Base-by-base conservation (phyloP, 2,888 invertebrate species). In the Sclerodermus sp. region DNA sequence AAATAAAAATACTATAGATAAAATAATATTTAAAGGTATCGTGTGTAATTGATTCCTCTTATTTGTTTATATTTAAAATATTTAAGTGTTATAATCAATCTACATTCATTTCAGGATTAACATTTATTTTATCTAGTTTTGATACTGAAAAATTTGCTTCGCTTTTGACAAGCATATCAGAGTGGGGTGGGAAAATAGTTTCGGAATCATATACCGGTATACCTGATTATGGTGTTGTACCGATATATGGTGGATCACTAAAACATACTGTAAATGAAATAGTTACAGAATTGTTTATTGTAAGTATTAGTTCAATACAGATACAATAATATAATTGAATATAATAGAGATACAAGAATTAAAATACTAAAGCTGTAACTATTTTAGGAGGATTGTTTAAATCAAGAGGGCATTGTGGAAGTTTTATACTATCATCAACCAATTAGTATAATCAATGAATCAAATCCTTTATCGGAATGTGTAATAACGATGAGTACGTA, bases 401-500 rank as follows among this genome's bases (percentile, higher is more conserved):
- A 83, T 32, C 81, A 82, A 47, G 81, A 82, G 66, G 80, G 81
- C 68, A 58, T 89, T 1, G 74, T 88, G 0, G 82, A 85, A 0
- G 75, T 88, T 6, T 79, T 84, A 60, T 91, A 91, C 78, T 92
- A 87, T 72, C 91, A 92, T 71, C 80, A 82, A 14, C 89, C 90
- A 0, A 80, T 89, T 40, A 82, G 82, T 0, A 66, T 83, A 18
- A 77, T 80, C 0, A 74, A 78, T 8, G 67, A 79, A 0, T 68
- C 76, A 0, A 76, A 79, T 45, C 87, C 86, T 0, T 77, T 95
- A 15, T 50, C 57, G 0, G 86, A 84, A 38, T 90, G 90, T 65
- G 90, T 91, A 0, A 83, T 93, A 47, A 88, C 90, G 9, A 83
- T 93, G 57, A 93, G 92, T 64, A 86, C 88, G 0, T 94, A 91